Evolutionary conservation across 2,888 invertebrate genomes (phyloP).

Genomic region (Hydropsyche betteni): DNA sequence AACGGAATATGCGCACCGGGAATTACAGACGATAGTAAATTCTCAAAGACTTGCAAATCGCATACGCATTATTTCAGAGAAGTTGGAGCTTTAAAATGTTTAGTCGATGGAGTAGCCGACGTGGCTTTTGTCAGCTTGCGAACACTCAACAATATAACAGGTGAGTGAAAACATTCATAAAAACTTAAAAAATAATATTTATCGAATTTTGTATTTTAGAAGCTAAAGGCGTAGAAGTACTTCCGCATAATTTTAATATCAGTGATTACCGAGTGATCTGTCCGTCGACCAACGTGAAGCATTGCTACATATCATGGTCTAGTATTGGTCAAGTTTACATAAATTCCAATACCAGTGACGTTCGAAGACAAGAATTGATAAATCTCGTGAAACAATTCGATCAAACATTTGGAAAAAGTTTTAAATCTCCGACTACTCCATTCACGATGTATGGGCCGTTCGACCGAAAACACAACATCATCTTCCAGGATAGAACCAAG

Average conservation of each 20-base stretch:
- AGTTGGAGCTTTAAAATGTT: conserved; percentile 71
- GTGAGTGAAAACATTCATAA: conserved; percentile 57
- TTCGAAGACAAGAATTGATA: conserved; percentile 73
- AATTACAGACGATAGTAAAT: conserved; percentile 54
- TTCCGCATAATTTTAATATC: conserved; percentile 57
- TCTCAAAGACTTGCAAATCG: conserved; percentile 55
- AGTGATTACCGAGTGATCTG: conserved; percentile 68
- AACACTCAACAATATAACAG: conserved; percentile 69
- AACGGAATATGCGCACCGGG: conserved; percentile 71
- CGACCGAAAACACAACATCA: conserved; percentile 70
- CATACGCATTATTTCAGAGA: conserved; percentile 65
- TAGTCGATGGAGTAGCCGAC: conserved; percentile 74
- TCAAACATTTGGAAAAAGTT: conserved; percentile 73
- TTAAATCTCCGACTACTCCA: conserved; percentile 66
- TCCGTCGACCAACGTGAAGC: conserved; percentile 61
- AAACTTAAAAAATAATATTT: conserved; percentile 13
- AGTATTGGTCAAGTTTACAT: conserved; percentile 74
- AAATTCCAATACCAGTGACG: conserved; percentile 64
- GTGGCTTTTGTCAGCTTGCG: conserved; percentile 80
- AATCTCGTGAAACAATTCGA: conserved; percentile 77
- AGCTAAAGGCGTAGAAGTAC: conserved; percentile 61
- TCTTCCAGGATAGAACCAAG: conserved; percentile 72
- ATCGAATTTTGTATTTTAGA: conserved; percentile 52
- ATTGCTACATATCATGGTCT: conserved; percentile 75
- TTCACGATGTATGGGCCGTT: conserved; percentile 77